Evolutionary conservation across 2,113 vertebrate species (phyloP).

Genomic region (Anthoscopus minutus): DNA sequence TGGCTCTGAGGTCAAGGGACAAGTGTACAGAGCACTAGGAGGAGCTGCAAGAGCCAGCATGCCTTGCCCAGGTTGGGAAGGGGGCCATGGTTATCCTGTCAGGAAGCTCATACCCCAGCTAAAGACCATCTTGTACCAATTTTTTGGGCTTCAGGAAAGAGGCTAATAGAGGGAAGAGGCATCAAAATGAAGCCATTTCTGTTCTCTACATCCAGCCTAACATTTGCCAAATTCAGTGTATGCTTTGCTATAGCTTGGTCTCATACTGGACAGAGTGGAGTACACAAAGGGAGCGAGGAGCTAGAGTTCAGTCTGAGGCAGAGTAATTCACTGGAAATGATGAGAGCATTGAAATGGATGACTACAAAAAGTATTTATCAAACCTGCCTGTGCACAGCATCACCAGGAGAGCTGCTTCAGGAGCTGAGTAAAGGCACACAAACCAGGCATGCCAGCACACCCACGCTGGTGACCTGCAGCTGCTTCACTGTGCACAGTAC

Average conservation of each 20-base stretch:
- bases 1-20: fast-evolving
- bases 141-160: neutral
- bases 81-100: fast-evolving
- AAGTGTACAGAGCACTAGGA: neutral
- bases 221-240: fast-evolving
- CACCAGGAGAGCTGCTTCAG: neutral
- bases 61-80: fast-evolving
- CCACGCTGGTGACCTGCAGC: neutral
- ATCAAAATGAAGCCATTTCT: neutral
- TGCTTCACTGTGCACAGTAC: fast-evolving
- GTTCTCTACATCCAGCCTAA: neutral
- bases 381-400: neutral
- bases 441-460: neutral
- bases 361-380: neutral
- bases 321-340: neutral
- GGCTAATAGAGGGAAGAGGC: neutral
- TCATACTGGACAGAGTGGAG: neutral
- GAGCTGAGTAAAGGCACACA: neutral
- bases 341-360: neutral
- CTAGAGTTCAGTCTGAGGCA: neutral
- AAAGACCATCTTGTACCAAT: fast-evolving
- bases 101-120: neutral
- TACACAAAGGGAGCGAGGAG: fast-evolving
- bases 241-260: neutral
- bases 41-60: neutral